Conservation (phyloP, 1,140 invertebrate genomes). For the Lanistes nyassanus region DNA sequence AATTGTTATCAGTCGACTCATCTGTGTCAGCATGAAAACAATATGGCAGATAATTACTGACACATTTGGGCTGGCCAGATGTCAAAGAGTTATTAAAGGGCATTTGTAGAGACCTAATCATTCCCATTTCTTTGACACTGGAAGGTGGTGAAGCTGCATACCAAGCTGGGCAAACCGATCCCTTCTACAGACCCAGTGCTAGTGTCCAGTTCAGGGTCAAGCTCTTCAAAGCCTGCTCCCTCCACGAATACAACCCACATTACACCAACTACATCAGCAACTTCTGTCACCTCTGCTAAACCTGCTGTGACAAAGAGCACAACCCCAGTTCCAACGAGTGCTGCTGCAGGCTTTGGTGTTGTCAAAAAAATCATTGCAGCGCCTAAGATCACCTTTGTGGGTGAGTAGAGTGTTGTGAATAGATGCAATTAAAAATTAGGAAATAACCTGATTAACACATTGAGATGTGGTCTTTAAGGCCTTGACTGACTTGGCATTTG, state of each 20-base stretch:
- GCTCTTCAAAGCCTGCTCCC: slow-evolving; percentile 41
- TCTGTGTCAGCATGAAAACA: too few relatives aligned
- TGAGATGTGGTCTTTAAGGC: background rate
- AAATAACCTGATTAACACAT: background rate
- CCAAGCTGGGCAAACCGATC: slow-evolving; percentile 96
- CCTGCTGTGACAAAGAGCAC: slow-evolving; percentile 46
- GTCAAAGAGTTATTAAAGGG: too few relatives aligned
- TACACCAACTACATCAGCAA: slow-evolving; percentile 17
- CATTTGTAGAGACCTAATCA: background rate
- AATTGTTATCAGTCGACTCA: too few relatives aligned
- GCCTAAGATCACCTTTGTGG: slow-evolving; percentile 91
- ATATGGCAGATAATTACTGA: too few relatives aligned
- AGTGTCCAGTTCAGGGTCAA: slow-evolving; percentile 39
- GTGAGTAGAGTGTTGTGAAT: slow-evolving; percentile 60
- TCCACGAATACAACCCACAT: background rate
- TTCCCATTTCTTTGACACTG: slow-evolving; percentile 14
- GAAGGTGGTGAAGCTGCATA: slow-evolving; percentile 91
- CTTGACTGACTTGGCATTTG: background rate
- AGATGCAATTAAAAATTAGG: too few relatives aligned
- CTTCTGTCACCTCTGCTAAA: background rate
- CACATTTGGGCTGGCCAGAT: too few relatives aligned
- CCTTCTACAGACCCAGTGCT: slow-evolving; percentile 91
- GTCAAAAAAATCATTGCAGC: slow-evolving; percentile 75
- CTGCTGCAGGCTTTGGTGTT: slow-evolving; percentile 14
- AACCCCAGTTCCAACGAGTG: slow-evolving; percentile 44